Percentiles rank a stretch among this genome's conserved stretches.
Conservation (phyloP, 2,888 invertebrate species). For the Parnassius glacialis region DNA sequence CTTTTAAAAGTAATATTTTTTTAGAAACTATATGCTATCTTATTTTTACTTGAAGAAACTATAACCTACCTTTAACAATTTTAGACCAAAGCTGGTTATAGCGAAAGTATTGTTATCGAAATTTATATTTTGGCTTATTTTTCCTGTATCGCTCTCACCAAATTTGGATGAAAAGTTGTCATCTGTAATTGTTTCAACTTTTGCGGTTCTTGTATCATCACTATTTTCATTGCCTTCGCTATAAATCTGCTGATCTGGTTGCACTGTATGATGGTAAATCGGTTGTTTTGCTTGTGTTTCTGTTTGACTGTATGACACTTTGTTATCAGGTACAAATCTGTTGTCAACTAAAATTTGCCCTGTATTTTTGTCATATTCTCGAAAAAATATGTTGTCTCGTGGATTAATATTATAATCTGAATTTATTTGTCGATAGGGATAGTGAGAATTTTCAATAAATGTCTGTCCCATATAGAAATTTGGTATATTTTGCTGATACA, state of each 20-base stretch:
- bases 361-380: background rate
- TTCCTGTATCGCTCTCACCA: slow-evolving; percentile 13
- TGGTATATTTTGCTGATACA: background rate
- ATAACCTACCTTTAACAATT: slow-evolving; percentile 53
- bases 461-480: background rate
- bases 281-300: background rate
- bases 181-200: background rate
- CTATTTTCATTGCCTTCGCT: background rate
- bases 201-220: background rate
- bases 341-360: slow-evolving; percentile 8
- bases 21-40: background rate
- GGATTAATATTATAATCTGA: background rate
- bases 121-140: slow-evolving; percentile 20
- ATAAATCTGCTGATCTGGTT: slow-evolving; percentile 1
- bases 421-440: background rate
- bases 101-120: slow-evolving; percentile 40
- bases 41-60: slow-evolving; percentile 8
- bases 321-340: slow-evolving; percentile 6
- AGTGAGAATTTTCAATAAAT: slow-evolving; percentile 3
- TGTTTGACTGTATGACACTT: background rate
- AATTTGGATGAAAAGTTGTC: slow-evolving; percentile 4
- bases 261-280: background rate
- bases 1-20: too few relatives aligned
- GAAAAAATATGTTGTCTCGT: background rate
- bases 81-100: slow-evolving; percentile 53